Evolutionary conservation across 2,113 vertebrate genomes (phyloP), one percentile per base, ranked within the genome.

Genomic region (Melanocharis versteri): DNA sequence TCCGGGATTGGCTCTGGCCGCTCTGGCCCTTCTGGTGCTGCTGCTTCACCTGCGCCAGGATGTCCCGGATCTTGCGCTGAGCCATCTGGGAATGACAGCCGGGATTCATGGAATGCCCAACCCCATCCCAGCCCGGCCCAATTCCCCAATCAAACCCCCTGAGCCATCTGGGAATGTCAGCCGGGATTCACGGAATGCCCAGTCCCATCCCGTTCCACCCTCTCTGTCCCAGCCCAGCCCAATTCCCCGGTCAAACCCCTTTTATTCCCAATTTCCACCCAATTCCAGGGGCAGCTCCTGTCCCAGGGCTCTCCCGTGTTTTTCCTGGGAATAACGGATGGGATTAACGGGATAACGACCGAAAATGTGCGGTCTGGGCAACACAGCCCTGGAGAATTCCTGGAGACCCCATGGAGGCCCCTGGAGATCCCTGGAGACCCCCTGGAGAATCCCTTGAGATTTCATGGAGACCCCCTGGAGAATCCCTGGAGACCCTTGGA

Each of bases 31-130:
- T 99, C 98, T 99, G 99, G 79, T 98, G 98, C 92, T 98, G 98
- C 96, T 99, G 99, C 94, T 99, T 99, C 68, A 99, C 99, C 97
- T 99, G 99, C 24, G 98, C 99, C 97, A 99, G 98, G 97, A 99
- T 99, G 96, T 99, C 99, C 24, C 99, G 98, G 97, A 99, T 99
- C 98, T 99, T 99, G 93, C 99, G 98, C 94, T 99, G 99, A 7
- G 99, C 99, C 98, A 99, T 97, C 99, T 99, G 94, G 1, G 10
- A 73, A 31, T 0, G 50, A 21, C 13, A 39, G 11, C 1, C 30
- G 0, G 45, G 54, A 7, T 6, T 2, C 50, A 1, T 14, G 69
- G 69, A 11, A 22, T 2, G n/a, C n/a, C n/a, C n/a, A n/a, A n/a
- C n/a, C n/a, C n/a, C n/a, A n/a, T n/a, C n/a, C n/a, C n/a, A n/a